Conservation (phyloP, 2,888 invertebrate genomes). For the Drosophila putrida region DNA sequence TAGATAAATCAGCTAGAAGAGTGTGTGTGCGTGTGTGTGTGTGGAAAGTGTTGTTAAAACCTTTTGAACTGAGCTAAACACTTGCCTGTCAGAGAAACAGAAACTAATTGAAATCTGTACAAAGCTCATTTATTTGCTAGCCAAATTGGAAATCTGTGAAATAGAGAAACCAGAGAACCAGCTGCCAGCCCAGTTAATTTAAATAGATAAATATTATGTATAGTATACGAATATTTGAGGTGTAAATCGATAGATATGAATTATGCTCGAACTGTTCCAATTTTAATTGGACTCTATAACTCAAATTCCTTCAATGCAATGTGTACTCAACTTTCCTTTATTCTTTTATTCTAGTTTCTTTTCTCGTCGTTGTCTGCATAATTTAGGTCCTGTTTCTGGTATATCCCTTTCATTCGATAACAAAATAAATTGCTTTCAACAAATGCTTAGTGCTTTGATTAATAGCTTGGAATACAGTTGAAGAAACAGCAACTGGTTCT, state of each 20-base stretch:
- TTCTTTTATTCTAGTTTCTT: background rate
- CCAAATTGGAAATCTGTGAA: constrained; percentile 26
- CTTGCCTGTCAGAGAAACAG: constrained; percentile 30
- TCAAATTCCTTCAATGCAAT: constrained; percentile 7
- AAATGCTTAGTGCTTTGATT: constrained; percentile 79
- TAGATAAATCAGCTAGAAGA: constrained; percentile 35
- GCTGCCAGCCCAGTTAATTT: constrained; percentile 51
- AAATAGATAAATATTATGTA: constrained; percentile 51
- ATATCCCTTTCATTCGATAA: constrained; percentile 62
- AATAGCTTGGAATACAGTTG: constrained; percentile 51
- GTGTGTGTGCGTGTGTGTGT: background rate
- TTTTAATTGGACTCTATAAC: constrained; percentile 46
- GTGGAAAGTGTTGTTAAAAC: background rate
- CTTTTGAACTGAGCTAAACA: constrained; percentile 19
- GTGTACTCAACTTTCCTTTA: constrained; percentile 2
- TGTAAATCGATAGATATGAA: constrained; percentile 51
- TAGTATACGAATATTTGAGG: constrained; percentile 14
- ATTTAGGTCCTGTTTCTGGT: constrained; percentile 39
- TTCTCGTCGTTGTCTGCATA: constrained; percentile 42
- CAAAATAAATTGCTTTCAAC: constrained; percentile 81
- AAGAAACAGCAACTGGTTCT: constrained; percentile 54
- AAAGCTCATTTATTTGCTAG: constrained; percentile 51
- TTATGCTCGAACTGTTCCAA: constrained; percentile 24
- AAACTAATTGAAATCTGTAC: constrained; percentile 49
- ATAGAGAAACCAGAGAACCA: constrained; percentile 20